phyloP scores from a whole-genome alignment of 2,113 vertebrate species.

The Hemiprocne comata region DNA sequence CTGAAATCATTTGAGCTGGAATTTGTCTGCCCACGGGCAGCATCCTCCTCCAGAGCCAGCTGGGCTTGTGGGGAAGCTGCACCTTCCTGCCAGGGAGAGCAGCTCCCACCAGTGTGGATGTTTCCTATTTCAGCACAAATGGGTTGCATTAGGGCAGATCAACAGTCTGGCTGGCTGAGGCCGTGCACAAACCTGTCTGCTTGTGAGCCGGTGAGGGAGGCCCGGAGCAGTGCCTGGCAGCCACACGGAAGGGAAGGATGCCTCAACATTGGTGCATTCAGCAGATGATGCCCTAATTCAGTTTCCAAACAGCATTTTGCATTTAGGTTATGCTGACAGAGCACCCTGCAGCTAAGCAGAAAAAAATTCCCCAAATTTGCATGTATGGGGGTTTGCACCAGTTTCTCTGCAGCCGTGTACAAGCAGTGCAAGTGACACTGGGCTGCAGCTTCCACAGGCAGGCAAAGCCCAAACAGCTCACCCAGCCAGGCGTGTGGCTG shows the following conservation, averaged over 20 bases:
- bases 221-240: not conserved
- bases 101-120: accelerated
- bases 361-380: not conserved
- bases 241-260: not conserved
- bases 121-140: not conserved
- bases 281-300: not conserved
- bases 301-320: not conserved
- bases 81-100: accelerated
- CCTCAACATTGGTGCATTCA: not conserved
- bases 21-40: not conserved
- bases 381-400: not conserved
- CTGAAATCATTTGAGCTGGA: not conserved
- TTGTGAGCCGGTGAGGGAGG: not conserved
- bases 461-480: not conserved
- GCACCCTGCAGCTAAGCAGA: not conserved
- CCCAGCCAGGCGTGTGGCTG: not conserved
- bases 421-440: not conserved
- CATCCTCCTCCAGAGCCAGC: not conserved
- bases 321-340: conserved; percentile 28
- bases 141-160: not conserved
- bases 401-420: not conserved
- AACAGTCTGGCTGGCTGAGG: not conserved
- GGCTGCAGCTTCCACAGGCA: not conserved
- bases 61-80: not conserved
- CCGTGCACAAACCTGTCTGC: accelerated